Evolutionary conservation across 2,113 vertebrate species (phyloP).

Genomic region (Neotragus moschatus): DNA sequence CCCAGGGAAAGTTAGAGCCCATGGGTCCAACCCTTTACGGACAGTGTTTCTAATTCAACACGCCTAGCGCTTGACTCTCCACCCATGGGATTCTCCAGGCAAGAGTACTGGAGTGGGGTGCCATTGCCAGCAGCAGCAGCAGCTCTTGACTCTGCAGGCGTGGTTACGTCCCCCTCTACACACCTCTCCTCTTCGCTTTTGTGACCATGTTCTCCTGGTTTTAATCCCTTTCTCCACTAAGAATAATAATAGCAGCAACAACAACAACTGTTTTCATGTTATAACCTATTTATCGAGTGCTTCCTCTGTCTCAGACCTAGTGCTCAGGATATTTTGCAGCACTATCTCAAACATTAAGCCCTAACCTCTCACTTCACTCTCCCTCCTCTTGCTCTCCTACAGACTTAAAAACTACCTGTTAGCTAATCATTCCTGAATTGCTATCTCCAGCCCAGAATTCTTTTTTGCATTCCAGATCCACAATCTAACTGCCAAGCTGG

Average conservation of each 20-base stretch:
- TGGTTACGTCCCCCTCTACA: background rate
- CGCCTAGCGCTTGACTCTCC: background rate
- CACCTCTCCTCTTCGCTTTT: background rate
- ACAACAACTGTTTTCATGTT: background rate
- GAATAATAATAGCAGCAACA: background rate
- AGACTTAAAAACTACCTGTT: background rate
- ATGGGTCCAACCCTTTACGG: background rate
- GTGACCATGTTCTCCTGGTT: background rate
- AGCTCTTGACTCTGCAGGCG: background rate
- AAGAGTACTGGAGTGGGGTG: no score
- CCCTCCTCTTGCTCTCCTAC: background rate
- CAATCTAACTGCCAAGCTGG: background rate
- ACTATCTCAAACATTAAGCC: background rate
- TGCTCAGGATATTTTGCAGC: background rate
- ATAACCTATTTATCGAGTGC: background rate
- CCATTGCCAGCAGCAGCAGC: no score
- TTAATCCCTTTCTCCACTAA: background rate
- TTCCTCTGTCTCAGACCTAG: background rate
- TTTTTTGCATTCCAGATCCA: background rate
- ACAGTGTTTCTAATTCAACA: background rate
- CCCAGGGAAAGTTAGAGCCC: background rate
- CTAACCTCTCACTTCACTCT: background rate
- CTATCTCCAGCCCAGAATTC: background rate
- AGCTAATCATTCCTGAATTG: background rate
- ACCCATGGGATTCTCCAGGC: no score